Conservation (phyloP, 2,888 invertebrate species). For the Apamea sordens region DNA sequence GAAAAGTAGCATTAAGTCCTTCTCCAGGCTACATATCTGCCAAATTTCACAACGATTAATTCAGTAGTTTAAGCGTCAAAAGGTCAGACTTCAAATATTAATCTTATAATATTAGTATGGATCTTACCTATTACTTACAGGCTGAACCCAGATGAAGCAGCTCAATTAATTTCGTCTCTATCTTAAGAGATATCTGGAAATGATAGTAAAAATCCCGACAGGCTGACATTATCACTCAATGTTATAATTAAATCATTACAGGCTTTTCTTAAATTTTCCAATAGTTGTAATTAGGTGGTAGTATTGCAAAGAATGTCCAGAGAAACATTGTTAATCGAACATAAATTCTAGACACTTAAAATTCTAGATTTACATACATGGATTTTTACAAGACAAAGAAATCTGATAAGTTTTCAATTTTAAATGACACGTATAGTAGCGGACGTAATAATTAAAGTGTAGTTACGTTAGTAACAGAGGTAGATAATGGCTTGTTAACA, state of each 20-base stretch:
- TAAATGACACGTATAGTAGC: constrained; percentile 1
- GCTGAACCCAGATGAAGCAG: neutral
- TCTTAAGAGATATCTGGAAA: constrained; percentile 16
- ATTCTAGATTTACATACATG: too few species aligned
- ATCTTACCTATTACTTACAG: neutral
- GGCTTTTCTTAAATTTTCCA: constrained; percentile 1
- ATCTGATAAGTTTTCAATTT: neutral
- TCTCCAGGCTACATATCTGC: too few species aligned
- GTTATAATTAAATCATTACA: constrained; percentile 38
- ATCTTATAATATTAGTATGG: too few species aligned
- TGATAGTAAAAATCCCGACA: constrained; percentile 10
- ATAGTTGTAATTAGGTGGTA: too few species aligned
- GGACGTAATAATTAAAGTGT: constrained; percentile 27
- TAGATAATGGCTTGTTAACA: constrained; percentile 42
- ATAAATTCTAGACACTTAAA: too few species aligned
- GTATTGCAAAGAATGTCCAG: too few species aligned
- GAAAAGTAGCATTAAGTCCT: too few species aligned
- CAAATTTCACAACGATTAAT: too few species aligned
- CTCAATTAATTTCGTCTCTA: constrained; percentile 26
- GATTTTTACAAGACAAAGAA: neutral
- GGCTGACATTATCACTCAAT: constrained; percentile 30
- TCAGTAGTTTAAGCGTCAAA: too few species aligned
- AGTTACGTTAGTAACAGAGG: constrained; percentile 36
- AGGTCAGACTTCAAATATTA: too few species aligned
- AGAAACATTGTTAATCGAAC: too few species aligned